phyloP scores from a whole-genome alignment of 2,888 invertebrate genomes.

The Lutraria lutraria region DNA sequence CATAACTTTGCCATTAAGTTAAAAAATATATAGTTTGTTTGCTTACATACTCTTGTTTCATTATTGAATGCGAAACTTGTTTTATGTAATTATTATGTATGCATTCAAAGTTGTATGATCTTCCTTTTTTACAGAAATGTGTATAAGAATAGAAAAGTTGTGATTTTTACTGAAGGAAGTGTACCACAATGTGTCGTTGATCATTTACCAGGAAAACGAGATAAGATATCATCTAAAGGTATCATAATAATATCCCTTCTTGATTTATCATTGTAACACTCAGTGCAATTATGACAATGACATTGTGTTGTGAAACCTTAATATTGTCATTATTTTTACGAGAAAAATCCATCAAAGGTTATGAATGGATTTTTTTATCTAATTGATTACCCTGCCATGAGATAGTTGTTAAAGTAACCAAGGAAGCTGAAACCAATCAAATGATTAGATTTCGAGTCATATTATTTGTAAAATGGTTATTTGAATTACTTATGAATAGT shows the following conservation, averaged over 20 bases:
- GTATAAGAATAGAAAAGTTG: background rate
- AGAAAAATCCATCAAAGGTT: background rate
- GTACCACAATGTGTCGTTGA: constrained; percentile 25
- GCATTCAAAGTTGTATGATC: background rate
- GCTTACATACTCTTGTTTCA: no score
- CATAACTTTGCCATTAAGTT: no score
- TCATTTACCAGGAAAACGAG: constrained; percentile 4
- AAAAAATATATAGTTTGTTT: no score
- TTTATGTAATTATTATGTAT: background rate
- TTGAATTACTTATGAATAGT: no score
- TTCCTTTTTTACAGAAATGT: constrained; percentile 14
- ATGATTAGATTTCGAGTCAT: no score
- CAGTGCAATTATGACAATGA: no score
- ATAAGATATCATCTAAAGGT: constrained; percentile 27
- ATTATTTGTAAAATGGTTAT: no score
- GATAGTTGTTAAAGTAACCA: no score
- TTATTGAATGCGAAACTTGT: no score
- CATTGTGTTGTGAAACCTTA: background rate
- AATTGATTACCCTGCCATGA: no score
- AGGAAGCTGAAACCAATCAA: no score
- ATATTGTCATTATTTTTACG: background rate
- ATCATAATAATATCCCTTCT: background rate
- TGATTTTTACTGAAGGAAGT: background rate
- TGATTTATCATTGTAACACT: no score
- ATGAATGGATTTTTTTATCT: background rate